These are phyloP conservation scores for Aplysina aerophoba DNA, from an alignment of 37 sponge, comb jelly and placozoan species.

Conservation along the genomic window DNA sequence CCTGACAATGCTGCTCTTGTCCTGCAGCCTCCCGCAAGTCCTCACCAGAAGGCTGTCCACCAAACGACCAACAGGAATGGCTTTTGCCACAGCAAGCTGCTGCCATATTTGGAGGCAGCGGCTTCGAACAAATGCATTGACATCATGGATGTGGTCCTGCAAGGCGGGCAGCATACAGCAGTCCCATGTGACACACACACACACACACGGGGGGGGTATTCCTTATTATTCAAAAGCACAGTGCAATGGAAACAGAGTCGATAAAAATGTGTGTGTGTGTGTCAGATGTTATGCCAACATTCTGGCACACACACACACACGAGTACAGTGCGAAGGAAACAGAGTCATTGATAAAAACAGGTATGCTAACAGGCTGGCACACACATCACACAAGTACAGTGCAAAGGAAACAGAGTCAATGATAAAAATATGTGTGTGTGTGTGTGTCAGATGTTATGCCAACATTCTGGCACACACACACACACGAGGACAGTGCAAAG, in stretches of 20 bases:
- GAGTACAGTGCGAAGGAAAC: too few species aligned
- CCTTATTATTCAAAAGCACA: background rate
- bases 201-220: background rate
- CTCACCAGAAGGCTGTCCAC: slow-evolving; percentile 47
- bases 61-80: slow-evolving; percentile 76
- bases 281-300: too few species aligned
- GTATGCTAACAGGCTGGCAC: background rate
- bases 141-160: slow-evolving; percentile 87
- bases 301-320: too few species aligned
- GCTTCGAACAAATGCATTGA: slow-evolving; percentile 95
- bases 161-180: background rate
- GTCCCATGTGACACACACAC: background rate
- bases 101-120: slow-evolving; percentile 80
- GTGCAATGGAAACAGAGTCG: too few species aligned
- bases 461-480: too few species aligned
- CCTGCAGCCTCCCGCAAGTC: slow-evolving; percentile 71
- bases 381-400: slow-evolving; percentile 2
- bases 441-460: too few species aligned
- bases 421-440: too few species aligned
- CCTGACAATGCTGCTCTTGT: slow-evolving; percentile 87
- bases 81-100: slow-evolving; percentile 61
- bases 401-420: too few species aligned
- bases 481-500: too few species aligned
- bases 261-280: too few species aligned
- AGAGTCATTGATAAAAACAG: too few species aligned